These are phyloP conservation scores for Smutsia gigantea DNA, from an alignment of 2,797 vertebrate genomes.

Conservation along the genomic window DNA sequence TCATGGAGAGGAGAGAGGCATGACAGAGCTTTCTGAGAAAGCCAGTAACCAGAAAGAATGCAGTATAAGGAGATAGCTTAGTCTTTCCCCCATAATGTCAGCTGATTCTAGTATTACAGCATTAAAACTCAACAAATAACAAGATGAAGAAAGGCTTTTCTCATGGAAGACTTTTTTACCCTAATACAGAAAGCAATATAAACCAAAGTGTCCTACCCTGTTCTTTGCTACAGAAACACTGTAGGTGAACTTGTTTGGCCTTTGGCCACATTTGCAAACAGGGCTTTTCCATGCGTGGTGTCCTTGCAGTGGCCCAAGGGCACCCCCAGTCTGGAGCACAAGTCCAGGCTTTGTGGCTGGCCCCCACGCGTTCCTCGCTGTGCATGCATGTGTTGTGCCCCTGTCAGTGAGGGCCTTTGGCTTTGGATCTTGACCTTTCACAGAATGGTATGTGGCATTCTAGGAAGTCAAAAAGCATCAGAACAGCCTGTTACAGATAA, in stretches of 20 bases:
- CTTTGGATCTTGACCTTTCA: conserved; percentile 76
- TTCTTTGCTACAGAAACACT: conserved; percentile 8
- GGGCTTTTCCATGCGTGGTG: not conserved
- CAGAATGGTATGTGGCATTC: conserved; percentile 18
- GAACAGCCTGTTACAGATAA: conserved; percentile 58
- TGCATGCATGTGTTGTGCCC: conserved; percentile 40
- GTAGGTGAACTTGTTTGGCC: not conserved
- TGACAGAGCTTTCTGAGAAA: not conserved
- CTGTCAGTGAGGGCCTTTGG: conserved; percentile 10
- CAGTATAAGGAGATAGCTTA: not conserved
- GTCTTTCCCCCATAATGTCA: not conserved
- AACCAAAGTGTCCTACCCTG: not conserved
- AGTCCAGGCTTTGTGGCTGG: conserved; percentile 46
- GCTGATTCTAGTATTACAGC: not conserved
- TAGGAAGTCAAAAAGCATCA: conserved; percentile 40
- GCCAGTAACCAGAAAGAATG: not conserved
- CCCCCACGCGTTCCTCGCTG: conserved; percentile 41
- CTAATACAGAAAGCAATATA: not conserved
- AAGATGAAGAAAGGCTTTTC: not conserved
- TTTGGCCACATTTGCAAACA: not conserved
- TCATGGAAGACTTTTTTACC: not conserved
- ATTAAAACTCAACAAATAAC: not conserved
- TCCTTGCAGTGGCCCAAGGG: not conserved
- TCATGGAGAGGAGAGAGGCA: not conserved
- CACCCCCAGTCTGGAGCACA: not conserved